Evolutionary conservation across 1,140 invertebrate species (phyloP), one percentile per base, ranked within the genome.

Genomic region (Sycobia sp.): DNA sequence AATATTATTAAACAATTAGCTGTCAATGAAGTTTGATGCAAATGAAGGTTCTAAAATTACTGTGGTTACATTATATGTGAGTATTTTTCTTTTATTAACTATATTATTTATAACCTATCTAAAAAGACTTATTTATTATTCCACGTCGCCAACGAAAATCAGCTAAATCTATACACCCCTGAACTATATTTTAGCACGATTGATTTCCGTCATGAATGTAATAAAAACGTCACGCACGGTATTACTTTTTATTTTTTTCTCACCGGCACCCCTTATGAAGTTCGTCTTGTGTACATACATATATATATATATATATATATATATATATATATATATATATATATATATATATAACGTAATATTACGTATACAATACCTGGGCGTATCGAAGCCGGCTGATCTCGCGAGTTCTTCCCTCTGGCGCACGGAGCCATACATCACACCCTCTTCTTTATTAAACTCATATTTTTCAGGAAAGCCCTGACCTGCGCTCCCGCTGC

Each of bases 361-460:
- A 59, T 65, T 53, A 58, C 54, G 47, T 55, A 55, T 72, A 74
- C 71, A 72, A 76, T 74, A 76, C 68, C 74, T 75, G 69, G n/a
- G 67, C 41, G 69, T 76, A 78, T 78, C 77, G 76, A 79, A 77
- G 71, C 65, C 55, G 62, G 69, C 73, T 74, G 72, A 78, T 79
- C 69, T 70, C 55, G 71, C 66, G 67, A 69, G 71, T 71, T 75
- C 63, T 70, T 73, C 68, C 70, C 70, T n/a, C 70, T 70, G 65
- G 62, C 67, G 44, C 32, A 55, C 23, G 50, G 59, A 49, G 65
- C 46, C 69, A 79, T 80, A 78, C 76, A 80, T 78, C 75, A 78
- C 70, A 71, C 71, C 69, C 72, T 71, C 71, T 75, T 76, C 77
- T 80, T 80, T 80, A 80, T 80, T 79, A 78, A 79, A 80, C 75